These are phyloP conservation scores for Pseudorasbora parva DNA, from an alignment of 2,113 vertebrate genomes.

Conservation along the genomic window DNA sequence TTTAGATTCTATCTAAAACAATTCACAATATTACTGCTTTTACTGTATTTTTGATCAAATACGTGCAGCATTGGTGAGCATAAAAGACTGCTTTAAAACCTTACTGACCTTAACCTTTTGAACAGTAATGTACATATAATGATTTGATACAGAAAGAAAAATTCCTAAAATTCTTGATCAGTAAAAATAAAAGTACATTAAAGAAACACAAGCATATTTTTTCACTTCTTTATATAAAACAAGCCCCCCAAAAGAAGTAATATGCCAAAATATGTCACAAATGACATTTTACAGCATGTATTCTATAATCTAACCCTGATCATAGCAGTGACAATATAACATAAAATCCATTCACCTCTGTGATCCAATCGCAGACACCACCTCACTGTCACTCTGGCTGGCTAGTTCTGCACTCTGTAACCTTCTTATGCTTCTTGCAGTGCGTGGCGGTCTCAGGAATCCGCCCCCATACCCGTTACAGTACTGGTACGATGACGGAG, in stretches of 20 bases:
- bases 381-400: slow-evolving; percentile 79
- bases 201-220: not conserved
- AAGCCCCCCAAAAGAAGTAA: too few relatives aligned
- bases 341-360: slow-evolving; percentile 69
- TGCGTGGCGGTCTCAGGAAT: slow-evolving; percentile 63
- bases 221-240: not conserved
- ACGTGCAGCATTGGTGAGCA: not conserved
- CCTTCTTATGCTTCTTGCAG: slow-evolving; percentile 66
- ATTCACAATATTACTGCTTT: not conserved
- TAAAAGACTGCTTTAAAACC: not conserved
- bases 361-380: slow-evolving; percentile 76
- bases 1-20: not conserved
- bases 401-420: slow-evolving; percentile 56
- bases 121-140: not conserved
- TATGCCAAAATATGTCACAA: not conserved
- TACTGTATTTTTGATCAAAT: not conserved
- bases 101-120: not conserved
- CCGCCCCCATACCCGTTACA: slow-evolving; percentile 42
- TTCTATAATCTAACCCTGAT: not conserved
- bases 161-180: not conserved
- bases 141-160: not conserved
- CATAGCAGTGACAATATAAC: not conserved
- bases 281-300: not conserved
- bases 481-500: slow-evolving; percentile 49
- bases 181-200: not conserved